Evolutionary conservation across 2,113 vertebrate species (phyloP).

Genomic region (Prolemur simus): DNA sequence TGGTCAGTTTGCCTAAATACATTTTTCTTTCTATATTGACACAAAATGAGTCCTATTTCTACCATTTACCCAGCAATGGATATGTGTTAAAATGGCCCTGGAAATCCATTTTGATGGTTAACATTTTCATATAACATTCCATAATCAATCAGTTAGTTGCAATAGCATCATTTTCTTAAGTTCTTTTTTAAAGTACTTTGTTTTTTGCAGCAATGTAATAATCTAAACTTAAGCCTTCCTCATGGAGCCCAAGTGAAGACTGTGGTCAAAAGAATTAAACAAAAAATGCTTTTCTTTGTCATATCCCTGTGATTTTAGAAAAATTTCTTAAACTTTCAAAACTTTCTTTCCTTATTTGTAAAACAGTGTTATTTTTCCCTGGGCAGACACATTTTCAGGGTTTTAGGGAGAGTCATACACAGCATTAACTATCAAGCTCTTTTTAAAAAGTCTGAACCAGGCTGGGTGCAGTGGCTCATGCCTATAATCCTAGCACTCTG

Average conservation of each 20-base stretch:
- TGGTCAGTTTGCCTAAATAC: not conserved
- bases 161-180: not conserved
- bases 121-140: not conserved
- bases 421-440: not conserved
- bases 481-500: too few species aligned
- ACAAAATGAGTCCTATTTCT: not conserved
- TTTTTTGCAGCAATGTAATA: not conserved
- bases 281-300: not conserved
- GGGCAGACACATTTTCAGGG: not conserved
- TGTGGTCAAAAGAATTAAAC: not conserved
- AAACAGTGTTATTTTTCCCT: not conserved
- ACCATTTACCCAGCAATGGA: not conserved
- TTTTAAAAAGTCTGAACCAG: not conserved
- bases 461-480: too few species aligned
- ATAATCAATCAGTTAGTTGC: not conserved
- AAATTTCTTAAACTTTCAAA: not conserved
- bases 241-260: not conserved
- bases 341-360: not conserved
- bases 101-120: not conserved
- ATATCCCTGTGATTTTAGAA: not conserved
- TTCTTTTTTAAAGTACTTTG: not conserved
- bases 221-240: not conserved
- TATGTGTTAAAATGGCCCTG: not conserved
- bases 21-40: not conserved
- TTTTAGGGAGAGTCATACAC: not conserved